These are phyloP conservation scores for Hemaris fuciformis DNA, from an alignment of 2,888 invertebrate genomes.

Conservation along the genomic window DNA sequence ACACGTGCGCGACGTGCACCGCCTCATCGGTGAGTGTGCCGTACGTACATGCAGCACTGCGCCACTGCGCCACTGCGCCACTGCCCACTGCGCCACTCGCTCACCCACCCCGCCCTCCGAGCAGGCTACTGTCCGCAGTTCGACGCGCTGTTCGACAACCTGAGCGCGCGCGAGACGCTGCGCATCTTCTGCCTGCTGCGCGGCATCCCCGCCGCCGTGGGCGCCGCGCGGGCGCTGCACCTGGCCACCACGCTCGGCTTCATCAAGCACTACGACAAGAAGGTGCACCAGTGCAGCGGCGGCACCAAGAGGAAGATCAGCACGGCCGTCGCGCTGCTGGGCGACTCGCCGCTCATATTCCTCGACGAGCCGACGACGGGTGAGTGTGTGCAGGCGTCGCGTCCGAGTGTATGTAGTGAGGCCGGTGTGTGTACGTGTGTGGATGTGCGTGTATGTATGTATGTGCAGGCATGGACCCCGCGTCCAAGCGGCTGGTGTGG, in stretches of 20 bases:
- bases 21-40: slow-evolving; percentile 11
- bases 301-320: slow-evolving; percentile 90
- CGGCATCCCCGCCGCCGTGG: slow-evolving; percentile 79
- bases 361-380: slow-evolving; percentile 85
- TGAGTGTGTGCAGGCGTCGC: slow-evolving; percentile 48
- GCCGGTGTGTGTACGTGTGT: not conserved
- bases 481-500: slow-evolving; percentile 91
- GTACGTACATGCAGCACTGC: not conserved
- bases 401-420: slow-evolving; percentile 66
- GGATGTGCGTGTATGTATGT: not conserved
- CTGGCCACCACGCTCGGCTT: slow-evolving; percentile 82
- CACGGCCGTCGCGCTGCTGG: slow-evolving; percentile 86
- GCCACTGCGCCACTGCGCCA: not conserved
- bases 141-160: slow-evolving; percentile 85
- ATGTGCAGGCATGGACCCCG: slow-evolving; percentile 87
- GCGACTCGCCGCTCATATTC: slow-evolving; percentile 85
- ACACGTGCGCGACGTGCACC: slow-evolving; percentile 12
- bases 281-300: slow-evolving; percentile 84
- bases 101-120: not conserved
- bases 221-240: slow-evolving; percentile 62
- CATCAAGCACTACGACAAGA: slow-evolving; percentile 82
- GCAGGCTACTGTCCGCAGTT: slow-evolving; percentile 89
- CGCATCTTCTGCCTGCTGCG: slow-evolving; percentile 84
- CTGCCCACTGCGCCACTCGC: not conserved
- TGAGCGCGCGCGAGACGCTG: slow-evolving; percentile 86